These are phyloP conservation scores for Cariama cristata DNA, from an alignment of 2,113 vertebrate genomes.

Conservation along the genomic window DNA sequence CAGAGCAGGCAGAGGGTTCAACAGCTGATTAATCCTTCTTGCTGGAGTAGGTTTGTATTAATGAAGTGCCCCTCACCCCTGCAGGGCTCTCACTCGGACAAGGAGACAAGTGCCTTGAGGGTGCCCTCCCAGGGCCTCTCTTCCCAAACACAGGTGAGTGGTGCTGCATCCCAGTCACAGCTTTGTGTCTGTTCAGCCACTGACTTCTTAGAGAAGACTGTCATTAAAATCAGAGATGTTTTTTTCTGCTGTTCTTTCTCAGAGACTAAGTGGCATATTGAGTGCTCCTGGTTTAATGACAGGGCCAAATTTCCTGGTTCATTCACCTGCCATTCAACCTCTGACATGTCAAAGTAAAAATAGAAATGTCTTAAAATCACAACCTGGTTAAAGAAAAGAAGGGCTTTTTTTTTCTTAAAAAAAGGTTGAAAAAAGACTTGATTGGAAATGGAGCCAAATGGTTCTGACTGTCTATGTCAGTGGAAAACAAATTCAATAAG, in stretches of 20 bases:
- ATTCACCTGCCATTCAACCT: neutral
- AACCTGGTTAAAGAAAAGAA: neutral
- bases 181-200: neutral
- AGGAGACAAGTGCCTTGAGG: neutral
- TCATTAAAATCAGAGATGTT: rapidly evolving
- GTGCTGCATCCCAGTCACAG: neutral
- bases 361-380: neutral
- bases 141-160: rapidly evolving
- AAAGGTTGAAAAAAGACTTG: neutral
- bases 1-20: neutral
- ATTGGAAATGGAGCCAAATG: neutral
- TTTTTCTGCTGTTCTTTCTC: neutral
- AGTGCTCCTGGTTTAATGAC: neutral
- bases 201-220: neutral
- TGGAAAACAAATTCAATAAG: neutral
- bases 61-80: neutral
- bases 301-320: neutral
- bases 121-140: neutral
- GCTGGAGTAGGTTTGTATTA: neutral
- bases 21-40: neutral
- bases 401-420: neutral
- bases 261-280: neutral
- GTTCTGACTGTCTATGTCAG: neutral
- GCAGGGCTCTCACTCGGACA: neutral
- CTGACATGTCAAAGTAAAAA: neutral